phyloP scores from a whole-genome alignment of 2,797 vertebrate species.

The Sarcophilus harrisii region DNA sequence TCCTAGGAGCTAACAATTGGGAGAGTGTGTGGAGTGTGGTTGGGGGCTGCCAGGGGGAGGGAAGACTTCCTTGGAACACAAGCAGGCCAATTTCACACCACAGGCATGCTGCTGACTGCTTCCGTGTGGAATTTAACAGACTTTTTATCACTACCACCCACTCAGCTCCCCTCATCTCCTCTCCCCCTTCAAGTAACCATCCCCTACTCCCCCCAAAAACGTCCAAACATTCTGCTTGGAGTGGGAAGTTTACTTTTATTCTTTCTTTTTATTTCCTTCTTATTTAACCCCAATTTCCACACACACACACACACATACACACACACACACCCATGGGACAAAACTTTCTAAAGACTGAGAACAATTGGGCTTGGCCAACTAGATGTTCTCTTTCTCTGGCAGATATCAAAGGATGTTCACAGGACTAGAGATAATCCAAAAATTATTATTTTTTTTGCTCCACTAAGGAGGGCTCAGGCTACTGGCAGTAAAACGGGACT shows the following conservation, averaged over 20 bases:
- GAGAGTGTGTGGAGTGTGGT: neutral
- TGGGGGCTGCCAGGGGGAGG: neutral
- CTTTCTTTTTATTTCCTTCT: neutral
- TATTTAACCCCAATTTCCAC: neutral
- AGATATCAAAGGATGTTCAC: neutral
- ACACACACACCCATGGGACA: neutral
- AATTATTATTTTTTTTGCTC: neutral
- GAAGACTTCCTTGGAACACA: neutral
- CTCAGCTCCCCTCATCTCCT: neutral
- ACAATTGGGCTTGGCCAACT: neutral
- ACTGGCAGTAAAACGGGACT: neutral
- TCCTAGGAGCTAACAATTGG: neutral
- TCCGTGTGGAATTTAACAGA: neutral
- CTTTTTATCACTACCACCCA: constrained; percentile 8
- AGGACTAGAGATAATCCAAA: neutral
- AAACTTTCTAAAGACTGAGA: neutral
- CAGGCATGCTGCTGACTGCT: neutral
- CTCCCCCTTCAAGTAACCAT: neutral
- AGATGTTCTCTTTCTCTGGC: neutral
- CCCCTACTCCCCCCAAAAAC: neutral
- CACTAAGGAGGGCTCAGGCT: neutral
- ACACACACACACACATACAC: too few species aligned
- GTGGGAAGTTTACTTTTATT: neutral
- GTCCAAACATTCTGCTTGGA: neutral
- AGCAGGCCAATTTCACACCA: neutral